Base-by-base conservation (phyloP, 64 coral and sea anemone species). In the Orbicella faveolata region DNA sequence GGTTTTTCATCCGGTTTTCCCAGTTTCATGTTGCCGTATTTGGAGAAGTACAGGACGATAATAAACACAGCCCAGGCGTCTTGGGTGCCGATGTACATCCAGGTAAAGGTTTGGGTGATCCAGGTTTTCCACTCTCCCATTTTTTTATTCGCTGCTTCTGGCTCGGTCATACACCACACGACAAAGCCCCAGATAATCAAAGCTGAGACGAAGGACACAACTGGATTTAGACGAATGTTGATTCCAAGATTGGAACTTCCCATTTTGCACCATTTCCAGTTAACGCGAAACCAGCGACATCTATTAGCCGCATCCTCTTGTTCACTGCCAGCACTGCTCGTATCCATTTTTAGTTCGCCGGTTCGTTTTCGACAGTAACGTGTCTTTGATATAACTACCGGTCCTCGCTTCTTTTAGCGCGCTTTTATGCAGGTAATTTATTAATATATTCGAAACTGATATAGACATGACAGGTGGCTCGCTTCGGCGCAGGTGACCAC, bases 21-120 rank as follows among this genome's bases (percentile, higher is more conserved):
- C 36, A 94, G 88, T 84, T 94, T 94, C 64, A 94, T 66, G 33
- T 90, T 65, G 18, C 70, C 41, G 75, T 94, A 94, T 62, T 94
- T 94, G 34, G 88, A 90, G 70, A 94, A 90, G 62, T 74, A 86
- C 36, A 94, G 41, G n/a, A 17, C 78, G 51, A 94, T 59, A 2
- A 94, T 72, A 65, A 94, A 89, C n/a, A 94, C 66, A 11, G 87
- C 87, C 92, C 92, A 94, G 34, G 84, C 80, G 57, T 94, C 88
- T 94, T 94, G 92, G 26, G 92, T 94, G 18, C 92, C 92, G 65
- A 94, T 94, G 81, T 94, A 94, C 74, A 94, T 57, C 92, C 92
- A 94, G 36, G 92, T 90, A 63, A 79, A 94, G 6, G 78, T 87
- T 4, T 23, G 16, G 13, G 92, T 94, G 34, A 94, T 78, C 92